Evolutionary conservation across 2,888 invertebrate species (phyloP).

Genomic region (Rhagium mordax): DNA sequence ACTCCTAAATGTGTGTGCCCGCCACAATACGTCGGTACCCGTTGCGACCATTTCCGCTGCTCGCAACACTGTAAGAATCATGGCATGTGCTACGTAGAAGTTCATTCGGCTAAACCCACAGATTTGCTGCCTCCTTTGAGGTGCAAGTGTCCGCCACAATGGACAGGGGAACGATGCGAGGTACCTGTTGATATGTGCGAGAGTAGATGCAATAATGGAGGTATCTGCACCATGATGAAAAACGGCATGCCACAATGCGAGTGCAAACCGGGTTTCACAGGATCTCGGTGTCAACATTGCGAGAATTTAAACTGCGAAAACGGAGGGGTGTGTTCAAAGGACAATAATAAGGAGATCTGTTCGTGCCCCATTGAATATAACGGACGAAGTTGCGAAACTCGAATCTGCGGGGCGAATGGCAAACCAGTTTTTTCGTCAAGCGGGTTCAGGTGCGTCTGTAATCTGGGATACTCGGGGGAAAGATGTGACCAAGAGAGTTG

Average conservation of each 20-base stretch:
- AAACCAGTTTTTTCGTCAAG: conserved; percentile 56
- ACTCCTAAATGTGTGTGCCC: conserved; percentile 78
- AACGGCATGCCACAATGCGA: conserved; percentile 65
- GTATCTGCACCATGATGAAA: conserved; percentile 71
- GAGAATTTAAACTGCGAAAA: conserved; percentile 74
- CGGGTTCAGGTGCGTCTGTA: conserved; percentile 68
- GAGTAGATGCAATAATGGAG: conserved; percentile 75
- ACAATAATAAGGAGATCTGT: conserved; percentile 70
- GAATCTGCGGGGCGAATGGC: conserved; percentile 63
- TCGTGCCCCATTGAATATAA: conserved; percentile 73
- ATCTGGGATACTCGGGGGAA: conserved; percentile 73
- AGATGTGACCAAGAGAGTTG: conserved; percentile 76
- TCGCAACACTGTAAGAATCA: conserved; percentile 79
- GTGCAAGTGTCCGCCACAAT: conserved; percentile 77
- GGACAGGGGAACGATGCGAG: conserved; percentile 79
- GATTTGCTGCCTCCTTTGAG: conserved; percentile 62
- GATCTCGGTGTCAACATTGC: conserved; percentile 74
- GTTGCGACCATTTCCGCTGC: conserved; percentile 81
- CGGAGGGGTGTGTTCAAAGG: conserved; percentile 74
- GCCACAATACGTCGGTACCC: conserved; percentile 76
- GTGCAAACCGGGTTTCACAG: conserved; percentile 69
- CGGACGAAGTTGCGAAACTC: conserved; percentile 71
- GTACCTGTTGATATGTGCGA: conserved; percentile 74
- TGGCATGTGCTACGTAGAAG: conserved; percentile 73
- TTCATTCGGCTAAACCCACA: conserved; percentile 54